A percentile compares a stretch with the other conserved stretches of the same genome.
Evolutionary conservation across 2,888 invertebrate species (phyloP).

Genomic region (Megamerina dolium): DNA sequence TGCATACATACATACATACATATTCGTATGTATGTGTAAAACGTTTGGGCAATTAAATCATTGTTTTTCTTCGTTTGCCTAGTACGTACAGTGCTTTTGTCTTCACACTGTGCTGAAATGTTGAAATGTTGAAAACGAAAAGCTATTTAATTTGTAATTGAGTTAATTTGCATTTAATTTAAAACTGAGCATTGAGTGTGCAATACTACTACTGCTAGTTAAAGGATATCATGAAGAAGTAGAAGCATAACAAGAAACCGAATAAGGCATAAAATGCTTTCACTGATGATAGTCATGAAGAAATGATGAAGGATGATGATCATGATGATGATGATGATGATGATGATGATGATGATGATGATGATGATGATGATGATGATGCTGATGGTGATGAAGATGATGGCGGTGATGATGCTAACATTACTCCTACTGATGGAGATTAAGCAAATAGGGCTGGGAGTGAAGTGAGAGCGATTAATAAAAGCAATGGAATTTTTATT

Average conservation of each 20-base stretch:
- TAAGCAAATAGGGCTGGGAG: no score
- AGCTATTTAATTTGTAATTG: slow-evolving; percentile 7
- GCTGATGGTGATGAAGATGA: no score
- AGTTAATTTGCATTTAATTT: slow-evolving; percentile 10
- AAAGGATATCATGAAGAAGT: neutral
- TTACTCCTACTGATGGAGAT: no score
- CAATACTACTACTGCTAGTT: neutral
- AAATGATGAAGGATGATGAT: neutral
- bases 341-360: slow-evolving; percentile 2
- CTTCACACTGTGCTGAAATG: no score
- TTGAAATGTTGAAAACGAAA: neutral
- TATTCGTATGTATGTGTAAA: neutral
- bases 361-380: no score
- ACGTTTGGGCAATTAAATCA: neutral
- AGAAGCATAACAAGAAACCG: no score
- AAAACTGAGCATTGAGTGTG: no score
- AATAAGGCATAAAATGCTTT: no score
- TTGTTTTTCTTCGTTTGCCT: neutral
- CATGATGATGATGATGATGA: no score
- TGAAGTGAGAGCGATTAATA: no score
- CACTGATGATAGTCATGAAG: neutral
- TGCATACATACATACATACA: no score
- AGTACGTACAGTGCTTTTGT: neutral
- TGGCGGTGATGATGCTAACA: slow-evolving; percentile 4
- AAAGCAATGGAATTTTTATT: no score